phyloP scores from a whole-genome alignment of 2,888 invertebrate genomes.

The Nesidiocoris tenuis region DNA sequence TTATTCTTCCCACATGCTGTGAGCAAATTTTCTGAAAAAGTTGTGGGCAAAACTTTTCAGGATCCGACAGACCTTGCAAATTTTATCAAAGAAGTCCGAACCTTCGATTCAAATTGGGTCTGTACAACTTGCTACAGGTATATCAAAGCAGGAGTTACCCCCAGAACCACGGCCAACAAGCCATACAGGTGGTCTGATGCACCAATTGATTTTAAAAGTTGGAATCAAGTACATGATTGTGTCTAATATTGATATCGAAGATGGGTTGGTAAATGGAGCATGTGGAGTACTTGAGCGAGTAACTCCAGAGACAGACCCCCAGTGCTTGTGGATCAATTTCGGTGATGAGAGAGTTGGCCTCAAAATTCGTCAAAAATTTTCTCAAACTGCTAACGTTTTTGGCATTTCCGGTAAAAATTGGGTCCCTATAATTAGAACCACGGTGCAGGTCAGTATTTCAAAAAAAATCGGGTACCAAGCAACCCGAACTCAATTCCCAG shows the following conservation, averaged over 20 bases:
- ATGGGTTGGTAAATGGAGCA: constrained; percentile 51
- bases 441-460: constrained; percentile 13
- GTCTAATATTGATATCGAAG: constrained; percentile 48
- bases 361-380: constrained; percentile 12
- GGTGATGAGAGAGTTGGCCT: neutral
- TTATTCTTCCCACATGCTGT: neutral
- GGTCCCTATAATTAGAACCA: constrained; percentile 9
- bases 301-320: no score
- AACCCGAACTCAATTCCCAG: constrained; percentile 47
- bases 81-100: neutral
- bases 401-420: no score
- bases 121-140: neutral
- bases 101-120: neutral
- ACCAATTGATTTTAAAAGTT: constrained; percentile 49
- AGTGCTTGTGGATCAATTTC: no score
- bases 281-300: constrained; percentile 40
- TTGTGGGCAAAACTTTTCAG: no score
- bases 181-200: constrained; percentile 50
- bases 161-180: constrained; percentile 1
- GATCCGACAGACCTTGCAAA: neutral
- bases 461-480: constrained; percentile 41
- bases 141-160: neutral
- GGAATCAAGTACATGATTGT: constrained; percentile 50
- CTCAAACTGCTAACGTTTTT: no score
- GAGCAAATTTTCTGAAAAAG: no score